Percentiles rank a stretch among this genome's conserved stretches.
These are phyloP conservation scores for Tetheella fluctuosa DNA, from an alignment of 2,888 invertebrate species.

Conservation along the genomic window DNA sequence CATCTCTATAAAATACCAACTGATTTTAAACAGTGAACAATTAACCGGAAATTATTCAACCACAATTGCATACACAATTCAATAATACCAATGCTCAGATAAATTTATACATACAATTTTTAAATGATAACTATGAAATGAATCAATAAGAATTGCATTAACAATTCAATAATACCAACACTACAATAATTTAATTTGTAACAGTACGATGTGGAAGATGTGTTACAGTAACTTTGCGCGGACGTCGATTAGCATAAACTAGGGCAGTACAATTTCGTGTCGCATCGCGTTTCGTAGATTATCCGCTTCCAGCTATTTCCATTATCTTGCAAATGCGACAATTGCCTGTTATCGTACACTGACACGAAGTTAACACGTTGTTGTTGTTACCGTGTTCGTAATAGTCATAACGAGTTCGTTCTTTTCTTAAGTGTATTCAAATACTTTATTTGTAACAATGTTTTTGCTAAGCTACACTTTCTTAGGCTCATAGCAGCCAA, in stretches of 20 bases:
- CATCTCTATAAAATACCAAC: too few species aligned
- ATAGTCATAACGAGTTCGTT: not conserved
- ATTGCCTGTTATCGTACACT: constrained; percentile 58
- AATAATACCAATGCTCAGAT: too few species aligned
- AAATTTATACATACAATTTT: too few species aligned
- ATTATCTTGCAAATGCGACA: constrained; percentile 63
- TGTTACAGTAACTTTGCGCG: constrained; percentile 20
- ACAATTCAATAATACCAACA: too few species aligned
- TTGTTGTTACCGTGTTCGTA: constrained; percentile 34
- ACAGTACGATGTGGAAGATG: not conserved
- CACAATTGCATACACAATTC: too few species aligned
- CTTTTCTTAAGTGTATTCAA: not conserved
- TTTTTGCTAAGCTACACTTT: not conserved
- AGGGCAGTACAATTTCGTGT: constrained; percentile 45
- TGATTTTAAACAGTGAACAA: too few species aligned
- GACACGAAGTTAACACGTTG: constrained; percentile 40
- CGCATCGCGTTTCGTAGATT: constrained; percentile 42
- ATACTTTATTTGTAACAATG: not conserved
- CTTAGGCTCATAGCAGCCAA: not conserved
- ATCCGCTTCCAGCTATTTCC: constrained; percentile 46
- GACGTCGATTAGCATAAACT: constrained; percentile 50
- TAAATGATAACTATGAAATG: too few species aligned
- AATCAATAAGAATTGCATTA: too few species aligned
- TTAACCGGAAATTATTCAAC: too few species aligned
- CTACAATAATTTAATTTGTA: too few species aligned